phyloP scores from a whole-genome alignment of 2,113 vertebrate species.

The Dicentrarchus labrax region DNA sequence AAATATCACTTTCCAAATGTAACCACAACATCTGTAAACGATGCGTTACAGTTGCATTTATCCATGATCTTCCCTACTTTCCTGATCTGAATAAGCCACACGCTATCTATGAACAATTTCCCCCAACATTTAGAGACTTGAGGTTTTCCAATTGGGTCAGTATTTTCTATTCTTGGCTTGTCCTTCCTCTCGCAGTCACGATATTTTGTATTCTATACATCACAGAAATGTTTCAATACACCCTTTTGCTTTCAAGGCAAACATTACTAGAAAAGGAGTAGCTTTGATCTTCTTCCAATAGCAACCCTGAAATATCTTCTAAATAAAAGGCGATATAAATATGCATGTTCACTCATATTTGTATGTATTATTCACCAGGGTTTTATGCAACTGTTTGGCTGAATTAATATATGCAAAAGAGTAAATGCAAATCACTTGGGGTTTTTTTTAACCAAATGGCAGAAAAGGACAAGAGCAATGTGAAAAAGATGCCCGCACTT shows the following conservation, averaged over 20 bases:
- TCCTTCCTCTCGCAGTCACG: conserved; percentile 27
- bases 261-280: conserved; percentile 48
- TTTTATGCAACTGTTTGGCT: conserved; percentile 55
- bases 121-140: conserved; percentile 27
- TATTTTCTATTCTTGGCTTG: conserved; percentile 54
- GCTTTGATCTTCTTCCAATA: conserved; percentile 70
- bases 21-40: conserved; percentile 61
- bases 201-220: conserved; percentile 48
- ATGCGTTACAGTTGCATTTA: conserved; percentile 45
- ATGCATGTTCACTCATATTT: conserved; percentile 63
- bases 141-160: conserved; percentile 65
- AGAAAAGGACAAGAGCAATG: conserved; percentile 45
- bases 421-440: conserved; percentile 36
- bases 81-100: conserved; percentile 35
- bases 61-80: conserved; percentile 38
- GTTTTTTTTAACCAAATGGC: conserved; percentile 26
- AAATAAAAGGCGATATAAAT: conserved; percentile 72
- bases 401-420: conserved; percentile 55
- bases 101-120: conserved; percentile 47
- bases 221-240: conserved; percentile 14
- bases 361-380: conserved; percentile 59
- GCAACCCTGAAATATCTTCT: conserved; percentile 50
- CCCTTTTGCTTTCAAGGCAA: conserved; percentile 68
- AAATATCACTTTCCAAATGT: conserved; percentile 54
- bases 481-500: conserved; percentile 27